Evolutionary conservation across 2,888 invertebrate species (phyloP), one percentile per base, ranked within the genome.

Genomic region (Parapristionchus giblindavisi): DNA sequence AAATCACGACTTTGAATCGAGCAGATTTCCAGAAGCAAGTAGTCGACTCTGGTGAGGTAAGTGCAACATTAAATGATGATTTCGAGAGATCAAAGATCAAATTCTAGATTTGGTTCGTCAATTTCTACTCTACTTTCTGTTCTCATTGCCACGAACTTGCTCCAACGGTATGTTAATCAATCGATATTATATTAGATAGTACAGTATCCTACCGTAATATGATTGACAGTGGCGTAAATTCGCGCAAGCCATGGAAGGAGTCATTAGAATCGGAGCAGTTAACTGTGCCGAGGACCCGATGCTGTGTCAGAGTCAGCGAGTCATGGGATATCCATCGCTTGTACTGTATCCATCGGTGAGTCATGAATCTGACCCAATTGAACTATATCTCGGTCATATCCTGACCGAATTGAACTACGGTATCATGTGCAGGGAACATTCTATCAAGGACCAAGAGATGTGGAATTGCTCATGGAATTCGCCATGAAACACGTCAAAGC

Each of bases 111-210:
- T 93, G 94, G 92, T 94, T 94, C 88, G 91, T 95, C 77, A 94
- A 94, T 89, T 94, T 93, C 88, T 95, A 94, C 89, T 94, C 94
- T 0, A 93, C 94, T 2, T 92, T 92, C 87, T 94, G 94, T 87
- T 92, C 92, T 29, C 94, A 94, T 81, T 95, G 94, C 87, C 94
- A 94, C 88, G 91, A 91, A 79, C 89, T 94, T 81, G 94, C 93
- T 2, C 93, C 94, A 11, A 91, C 92, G 63, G 90, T 90, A 83
- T 87, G 89, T 85, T 60, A 17, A 4, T 3, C 21, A 11, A 48
- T 11, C 11, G 27, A 0, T 3, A 56, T n/a, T 56, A n/a, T 56
- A 14, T 14, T 4, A 21, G 51, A 51, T 51, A 21, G 24, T n/a
- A 51, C 3, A 51, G 3, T 51, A 51, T n/a, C n/a, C n/a, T n/a